A percentile compares a stretch with the other conserved stretches of the same genome.
Conservation (phyloP, 1,140 invertebrate genomes). For the Eciton burchellii region DNA sequence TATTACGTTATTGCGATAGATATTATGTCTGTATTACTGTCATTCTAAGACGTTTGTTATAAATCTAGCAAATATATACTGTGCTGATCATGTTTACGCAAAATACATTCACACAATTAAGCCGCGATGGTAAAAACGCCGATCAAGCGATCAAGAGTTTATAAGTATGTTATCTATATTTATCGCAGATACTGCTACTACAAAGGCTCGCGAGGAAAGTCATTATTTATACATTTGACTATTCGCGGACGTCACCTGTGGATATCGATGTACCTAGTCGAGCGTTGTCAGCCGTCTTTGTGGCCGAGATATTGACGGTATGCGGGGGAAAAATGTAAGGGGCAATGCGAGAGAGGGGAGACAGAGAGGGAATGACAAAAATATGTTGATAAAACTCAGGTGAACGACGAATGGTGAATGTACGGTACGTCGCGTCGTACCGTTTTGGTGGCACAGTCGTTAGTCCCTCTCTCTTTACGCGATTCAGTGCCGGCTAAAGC, state of each 20-base stretch:
- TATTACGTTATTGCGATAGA: background rate
- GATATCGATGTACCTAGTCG: background rate
- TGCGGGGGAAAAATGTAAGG: background rate
- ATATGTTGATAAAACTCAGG: conserved; percentile 67
- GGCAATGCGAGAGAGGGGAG: background rate
- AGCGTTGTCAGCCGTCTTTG: background rate
- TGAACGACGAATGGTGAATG: conserved; percentile 71
- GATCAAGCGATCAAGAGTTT: background rate
- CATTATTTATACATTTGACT: conserved; percentile 4
- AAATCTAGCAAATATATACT: background rate
- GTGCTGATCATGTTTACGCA: background rate
- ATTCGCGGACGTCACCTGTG: background rate
- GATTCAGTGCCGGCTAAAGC: conserved; percentile 66
- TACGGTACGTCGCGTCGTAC: conserved; percentile 70
- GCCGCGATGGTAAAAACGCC: background rate
- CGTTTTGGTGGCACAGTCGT: conserved; percentile 68
- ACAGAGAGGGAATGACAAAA: conserved; percentile 49
- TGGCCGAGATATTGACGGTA: conserved; percentile 37
- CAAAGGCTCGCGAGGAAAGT: background rate
- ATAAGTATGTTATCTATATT: background rate
- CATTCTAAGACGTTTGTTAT: background rate
- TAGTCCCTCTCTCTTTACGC: conserved; percentile 67
- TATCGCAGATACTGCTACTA: too few species aligned
- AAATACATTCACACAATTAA: background rate
- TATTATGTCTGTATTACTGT: background rate